Conservation (phyloP, 2,797 vertebrate species). For the Poecilia gillii region DNA sequence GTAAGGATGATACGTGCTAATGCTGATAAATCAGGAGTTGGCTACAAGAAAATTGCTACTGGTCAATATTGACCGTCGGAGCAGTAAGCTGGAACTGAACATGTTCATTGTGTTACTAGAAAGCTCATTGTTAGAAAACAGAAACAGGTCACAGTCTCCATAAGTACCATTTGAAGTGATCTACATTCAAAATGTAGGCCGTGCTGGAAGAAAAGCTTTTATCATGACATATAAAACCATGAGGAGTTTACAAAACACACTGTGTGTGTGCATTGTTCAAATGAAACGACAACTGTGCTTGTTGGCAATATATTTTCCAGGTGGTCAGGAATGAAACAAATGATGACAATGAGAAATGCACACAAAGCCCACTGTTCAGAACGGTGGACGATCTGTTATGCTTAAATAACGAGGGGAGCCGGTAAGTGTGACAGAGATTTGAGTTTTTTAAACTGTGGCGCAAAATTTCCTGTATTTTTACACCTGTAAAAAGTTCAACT, state of each 20-base stretch:
- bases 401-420: neutral
- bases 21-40: neutral
- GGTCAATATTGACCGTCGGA: neutral
- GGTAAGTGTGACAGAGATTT: neutral
- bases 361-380: neutral
- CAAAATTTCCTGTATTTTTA: neutral
- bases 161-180: neutral
- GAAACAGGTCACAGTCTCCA: neutral
- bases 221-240: neutral
- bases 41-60: neutral
- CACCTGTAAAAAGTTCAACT: neutral
- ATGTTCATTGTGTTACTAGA: neutral
- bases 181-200: neutral
- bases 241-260: neutral
- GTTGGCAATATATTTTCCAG: neutral
- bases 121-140: neutral
- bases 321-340: neutral
- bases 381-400: neutral
- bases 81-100: neutral
- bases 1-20: neutral
- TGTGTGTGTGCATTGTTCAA: neutral
- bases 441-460: neutral
- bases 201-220: neutral
- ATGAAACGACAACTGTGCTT: neutral
- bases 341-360: neutral